These are phyloP conservation scores for Siniperca chuatsi DNA, from an alignment of 2,113 vertebrate species.

Conservation along the genomic window DNA sequence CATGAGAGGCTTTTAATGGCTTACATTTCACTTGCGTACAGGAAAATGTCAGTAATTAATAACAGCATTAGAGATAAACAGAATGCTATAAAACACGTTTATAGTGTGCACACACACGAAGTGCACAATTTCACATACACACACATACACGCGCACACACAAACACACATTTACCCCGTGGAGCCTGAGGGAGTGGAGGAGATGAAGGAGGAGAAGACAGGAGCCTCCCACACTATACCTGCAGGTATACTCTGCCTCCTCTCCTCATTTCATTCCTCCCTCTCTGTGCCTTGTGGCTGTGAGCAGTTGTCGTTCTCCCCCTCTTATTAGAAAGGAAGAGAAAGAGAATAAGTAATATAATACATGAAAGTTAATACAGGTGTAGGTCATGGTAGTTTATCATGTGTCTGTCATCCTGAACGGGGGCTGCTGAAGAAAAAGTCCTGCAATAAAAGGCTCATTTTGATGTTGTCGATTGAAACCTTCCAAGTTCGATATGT, in stretches of 20 bases:
- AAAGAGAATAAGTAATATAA: constrained; percentile 63
- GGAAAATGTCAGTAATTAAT: constrained; percentile 23
- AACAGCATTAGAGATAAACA: constrained; percentile 27
- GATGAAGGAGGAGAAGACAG: constrained; percentile 24
- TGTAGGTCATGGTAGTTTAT: constrained; percentile 63
- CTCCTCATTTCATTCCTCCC: constrained; percentile 17
- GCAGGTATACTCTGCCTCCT: constrained; percentile 25
- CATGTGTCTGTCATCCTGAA: constrained; percentile 57
- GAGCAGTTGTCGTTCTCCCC: constrained; percentile 48
- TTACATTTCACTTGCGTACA: constrained; percentile 76
- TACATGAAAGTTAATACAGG: constrained; percentile 65
- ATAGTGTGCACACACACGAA: not conserved
- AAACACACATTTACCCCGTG: not conserved
- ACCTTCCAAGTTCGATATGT: not conserved
- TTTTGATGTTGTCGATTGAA: constrained; percentile 11
- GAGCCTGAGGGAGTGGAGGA: constrained; percentile 18
- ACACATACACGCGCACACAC: constrained; percentile 6
- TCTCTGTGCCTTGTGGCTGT: constrained; percentile 45
- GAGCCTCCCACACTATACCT: constrained; percentile 52
- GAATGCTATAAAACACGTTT: constrained; percentile 8
- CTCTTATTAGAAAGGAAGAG: constrained; percentile 58
- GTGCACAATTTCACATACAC: not conserved
- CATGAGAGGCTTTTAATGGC: constrained; percentile 85
- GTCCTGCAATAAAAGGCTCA: constrained; percentile 9
- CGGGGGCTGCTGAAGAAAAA: not conserved